Evolutionary conservation across 2,113 vertebrate species (phyloP).

Genomic region (Astatotilapia flaviijosephi): DNA sequence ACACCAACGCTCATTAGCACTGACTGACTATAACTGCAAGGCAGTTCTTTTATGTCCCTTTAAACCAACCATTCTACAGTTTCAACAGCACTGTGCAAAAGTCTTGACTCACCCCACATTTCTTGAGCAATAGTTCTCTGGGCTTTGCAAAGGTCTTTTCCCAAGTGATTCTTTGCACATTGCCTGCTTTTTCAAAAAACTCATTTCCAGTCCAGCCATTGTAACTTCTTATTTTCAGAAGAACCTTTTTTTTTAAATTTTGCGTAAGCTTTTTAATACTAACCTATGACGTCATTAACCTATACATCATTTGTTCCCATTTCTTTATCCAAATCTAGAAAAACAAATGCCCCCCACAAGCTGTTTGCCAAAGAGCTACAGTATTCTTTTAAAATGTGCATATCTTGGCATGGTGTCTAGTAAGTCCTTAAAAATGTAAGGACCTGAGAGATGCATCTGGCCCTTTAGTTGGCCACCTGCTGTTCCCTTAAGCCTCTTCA

Average conservation of each 20-base stretch:
- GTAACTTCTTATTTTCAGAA: background rate
- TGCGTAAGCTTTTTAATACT: background rate
- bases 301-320: background rate
- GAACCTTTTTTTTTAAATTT: rapidly evolving
- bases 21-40: background rate
- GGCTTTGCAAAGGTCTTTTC: background rate
- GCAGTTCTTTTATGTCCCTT: background rate
- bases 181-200: background rate
- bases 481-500: background rate
- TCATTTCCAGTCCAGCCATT: background rate
- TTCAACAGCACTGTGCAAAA: background rate
- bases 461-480: background rate
- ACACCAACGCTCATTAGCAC: background rate
- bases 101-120: background rate
- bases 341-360: background rate
- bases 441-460: background rate
- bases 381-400: rapidly evolving
- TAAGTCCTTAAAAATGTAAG: background rate
- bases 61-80: background rate
- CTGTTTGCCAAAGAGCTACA: background rate
- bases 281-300: background rate
- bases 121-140: background rate
- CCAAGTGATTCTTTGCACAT: background rate
- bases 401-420: background rate
- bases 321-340: background rate